These are phyloP conservation scores for Xestia sexstrigata DNA, from an alignment of 2,888 invertebrate genomes.

Conservation along the genomic window DNA sequence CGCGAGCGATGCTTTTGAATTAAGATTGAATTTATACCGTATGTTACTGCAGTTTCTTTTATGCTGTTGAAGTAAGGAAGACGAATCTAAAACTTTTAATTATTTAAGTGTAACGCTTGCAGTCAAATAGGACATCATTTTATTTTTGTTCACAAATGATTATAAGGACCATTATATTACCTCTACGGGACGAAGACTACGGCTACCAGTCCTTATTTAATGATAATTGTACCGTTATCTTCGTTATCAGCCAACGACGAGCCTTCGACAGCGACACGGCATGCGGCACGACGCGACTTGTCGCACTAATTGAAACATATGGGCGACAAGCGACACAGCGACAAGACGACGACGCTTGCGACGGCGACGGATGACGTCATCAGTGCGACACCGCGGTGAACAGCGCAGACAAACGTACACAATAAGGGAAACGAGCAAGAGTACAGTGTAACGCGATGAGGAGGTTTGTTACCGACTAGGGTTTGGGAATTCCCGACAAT, in stretches of 20 bases:
- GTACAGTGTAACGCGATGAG: background rate
- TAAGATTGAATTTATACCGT: background rate
- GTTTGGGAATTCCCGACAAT: no score
- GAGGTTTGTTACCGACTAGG: background rate
- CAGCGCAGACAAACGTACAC: constrained; percentile 24
- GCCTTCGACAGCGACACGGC: background rate
- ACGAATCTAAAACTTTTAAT: background rate
- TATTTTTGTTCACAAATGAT: background rate
- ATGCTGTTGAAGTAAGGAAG: background rate
- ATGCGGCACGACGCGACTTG: constrained; percentile 26
- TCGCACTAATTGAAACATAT: constrained; percentile 63
- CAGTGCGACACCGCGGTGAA: constrained; percentile 30
- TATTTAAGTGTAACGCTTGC: background rate
- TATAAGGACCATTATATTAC: background rate
- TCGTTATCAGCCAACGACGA: background rate
- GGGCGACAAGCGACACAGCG: constrained; percentile 32
- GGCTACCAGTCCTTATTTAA: background rate
- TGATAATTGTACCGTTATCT: background rate
- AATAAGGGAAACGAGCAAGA: constrained; percentile 22
- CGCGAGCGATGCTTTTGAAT: constrained; percentile 1
- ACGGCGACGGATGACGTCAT: constrained; percentile 50
- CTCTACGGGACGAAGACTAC: background rate
- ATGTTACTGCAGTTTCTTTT: background rate
- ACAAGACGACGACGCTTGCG: constrained; percentile 19
- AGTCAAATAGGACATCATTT: background rate